Conservation (phyloP, 2,797 vertebrate species). For the Spinus olivaceus region DNA sequence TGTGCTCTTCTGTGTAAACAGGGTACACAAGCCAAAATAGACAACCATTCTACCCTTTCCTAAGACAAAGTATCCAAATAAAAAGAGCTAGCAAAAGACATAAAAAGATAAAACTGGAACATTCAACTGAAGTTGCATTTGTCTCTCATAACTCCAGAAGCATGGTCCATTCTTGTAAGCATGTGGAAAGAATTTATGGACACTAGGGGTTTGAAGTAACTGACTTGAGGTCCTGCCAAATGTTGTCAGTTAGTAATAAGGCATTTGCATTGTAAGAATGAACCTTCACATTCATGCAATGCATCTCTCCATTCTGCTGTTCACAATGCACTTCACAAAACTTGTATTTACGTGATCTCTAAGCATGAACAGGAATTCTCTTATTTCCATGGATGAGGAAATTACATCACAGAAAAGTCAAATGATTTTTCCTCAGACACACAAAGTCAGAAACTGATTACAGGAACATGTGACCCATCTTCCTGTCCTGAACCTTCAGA, state of each 20-base stretch:
- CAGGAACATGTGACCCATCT: background rate
- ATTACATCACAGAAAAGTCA: rapidly evolving
- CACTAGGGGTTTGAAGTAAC: background rate
- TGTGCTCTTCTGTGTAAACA: background rate
- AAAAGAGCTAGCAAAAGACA: background rate
- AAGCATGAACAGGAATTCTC: background rate
- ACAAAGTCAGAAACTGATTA: background rate
- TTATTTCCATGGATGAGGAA: background rate
- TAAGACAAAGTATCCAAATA: background rate
- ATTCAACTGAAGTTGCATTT: background rate
- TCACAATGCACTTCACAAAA: background rate
- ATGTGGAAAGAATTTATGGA: background rate
- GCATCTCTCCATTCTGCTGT: background rate
- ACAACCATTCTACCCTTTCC: background rate
- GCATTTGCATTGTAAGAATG: background rate
- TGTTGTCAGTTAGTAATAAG: background rate
- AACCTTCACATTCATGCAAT: background rate
- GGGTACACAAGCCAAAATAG: background rate
- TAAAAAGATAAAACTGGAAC: background rate
- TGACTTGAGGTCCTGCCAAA: background rate
- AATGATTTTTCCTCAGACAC: background rate
- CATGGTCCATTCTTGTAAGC: background rate
- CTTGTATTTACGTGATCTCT: background rate
- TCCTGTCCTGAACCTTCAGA: background rate
- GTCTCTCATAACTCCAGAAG: background rate